These are phyloP conservation scores for Lutjanus erythropterus DNA, from an alignment of 2,113 vertebrate species.

Conservation along the genomic window DNA sequence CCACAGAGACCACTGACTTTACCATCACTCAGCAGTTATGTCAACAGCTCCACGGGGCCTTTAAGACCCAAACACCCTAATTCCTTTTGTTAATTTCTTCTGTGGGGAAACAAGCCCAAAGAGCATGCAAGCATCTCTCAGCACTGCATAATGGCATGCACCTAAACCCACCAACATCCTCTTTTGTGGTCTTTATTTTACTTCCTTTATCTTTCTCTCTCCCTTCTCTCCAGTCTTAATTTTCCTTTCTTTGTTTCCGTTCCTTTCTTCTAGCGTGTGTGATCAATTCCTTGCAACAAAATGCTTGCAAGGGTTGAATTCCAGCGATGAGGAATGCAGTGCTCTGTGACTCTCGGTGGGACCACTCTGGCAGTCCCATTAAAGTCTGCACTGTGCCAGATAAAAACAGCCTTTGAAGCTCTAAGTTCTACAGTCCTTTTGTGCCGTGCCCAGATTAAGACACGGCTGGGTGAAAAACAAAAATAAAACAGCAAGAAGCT, in stretches of 20 bases:
- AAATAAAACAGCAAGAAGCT: slow-evolving; percentile 14
- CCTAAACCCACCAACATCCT: slow-evolving; percentile 10
- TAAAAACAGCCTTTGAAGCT: slow-evolving; percentile 62
- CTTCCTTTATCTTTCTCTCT: neutral
- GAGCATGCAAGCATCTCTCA: slow-evolving; percentile 12
- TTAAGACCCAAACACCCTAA: neutral
- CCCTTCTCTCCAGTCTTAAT: neutral
- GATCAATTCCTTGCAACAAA: slow-evolving; percentile 45
- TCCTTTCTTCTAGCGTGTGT: slow-evolving; percentile 32
- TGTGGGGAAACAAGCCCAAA: slow-evolving; percentile 27
- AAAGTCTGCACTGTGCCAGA: slow-evolving; percentile 36
- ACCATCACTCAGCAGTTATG: slow-evolving; percentile 29
- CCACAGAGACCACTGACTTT: slow-evolving; percentile 35
- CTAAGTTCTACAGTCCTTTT: slow-evolving; percentile 21
- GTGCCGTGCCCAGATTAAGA: slow-evolving; percentile 42
- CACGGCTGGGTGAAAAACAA: slow-evolving; percentile 15
- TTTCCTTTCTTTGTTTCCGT: slow-evolving; percentile 3
- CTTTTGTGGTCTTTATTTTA: slow-evolving; percentile 8
- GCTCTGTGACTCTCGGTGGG: slow-evolving; percentile 34
- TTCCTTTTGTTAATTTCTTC: slow-evolving; percentile 25
- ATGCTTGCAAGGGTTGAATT: slow-evolving; percentile 40
- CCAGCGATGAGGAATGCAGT: slow-evolving; percentile 24
- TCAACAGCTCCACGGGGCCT: slow-evolving; percentile 29
- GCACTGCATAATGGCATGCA: neutral
- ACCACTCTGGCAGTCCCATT: slow-evolving; percentile 49